phyloP scores from a whole-genome alignment of 2,113 vertebrate species.

The Ctenomys sociabilis region DNA sequence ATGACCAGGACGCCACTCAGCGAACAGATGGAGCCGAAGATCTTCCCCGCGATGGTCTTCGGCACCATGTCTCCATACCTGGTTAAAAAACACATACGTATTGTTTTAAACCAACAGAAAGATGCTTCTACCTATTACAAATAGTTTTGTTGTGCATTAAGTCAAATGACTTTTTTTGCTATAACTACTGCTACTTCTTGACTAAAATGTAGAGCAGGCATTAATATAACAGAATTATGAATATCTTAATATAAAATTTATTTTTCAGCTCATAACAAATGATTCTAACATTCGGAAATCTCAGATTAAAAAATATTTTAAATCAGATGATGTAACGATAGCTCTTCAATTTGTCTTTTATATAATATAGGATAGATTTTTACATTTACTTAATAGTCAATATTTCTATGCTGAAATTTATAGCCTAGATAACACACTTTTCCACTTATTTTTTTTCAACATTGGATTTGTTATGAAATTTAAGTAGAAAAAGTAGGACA shows the following conservation, averaged over 20 bases:
- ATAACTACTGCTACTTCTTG: background rate
- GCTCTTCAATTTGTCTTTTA: constrained; percentile 51
- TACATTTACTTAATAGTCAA: constrained; percentile 52
- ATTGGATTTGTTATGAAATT: constrained; percentile 65
- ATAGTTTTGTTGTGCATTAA: background rate
- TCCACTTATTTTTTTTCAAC: constrained; percentile 50
- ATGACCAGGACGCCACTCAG: constrained; percentile 98
- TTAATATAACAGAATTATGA: constrained; percentile 61
- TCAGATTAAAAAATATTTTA: constrained; percentile 52
- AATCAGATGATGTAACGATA: constrained; percentile 56
- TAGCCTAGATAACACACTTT: constrained; percentile 60
- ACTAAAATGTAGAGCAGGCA: background rate
- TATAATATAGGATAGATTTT: constrained; percentile 45
- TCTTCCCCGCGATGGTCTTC: constrained; percentile 98
- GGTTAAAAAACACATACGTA: constrained; percentile 38
- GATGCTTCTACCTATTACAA: background rate
- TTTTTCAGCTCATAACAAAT: constrained; percentile 49
- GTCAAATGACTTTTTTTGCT: constrained; percentile 19
- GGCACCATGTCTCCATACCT: constrained; percentile 99
- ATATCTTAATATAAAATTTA: constrained; percentile 44
- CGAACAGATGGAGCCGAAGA: constrained; percentile 96
- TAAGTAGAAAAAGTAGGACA: constrained; percentile 37
- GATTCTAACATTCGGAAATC: constrained; percentile 25
- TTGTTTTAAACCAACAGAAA: constrained; percentile 11
- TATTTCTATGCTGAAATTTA: constrained; percentile 63